A percentile compares a stretch with the other conserved stretches of the same genome.
phyloP scores from a whole-genome alignment of 2,888 invertebrate species.

The Eurytoma adleriae region DNA sequence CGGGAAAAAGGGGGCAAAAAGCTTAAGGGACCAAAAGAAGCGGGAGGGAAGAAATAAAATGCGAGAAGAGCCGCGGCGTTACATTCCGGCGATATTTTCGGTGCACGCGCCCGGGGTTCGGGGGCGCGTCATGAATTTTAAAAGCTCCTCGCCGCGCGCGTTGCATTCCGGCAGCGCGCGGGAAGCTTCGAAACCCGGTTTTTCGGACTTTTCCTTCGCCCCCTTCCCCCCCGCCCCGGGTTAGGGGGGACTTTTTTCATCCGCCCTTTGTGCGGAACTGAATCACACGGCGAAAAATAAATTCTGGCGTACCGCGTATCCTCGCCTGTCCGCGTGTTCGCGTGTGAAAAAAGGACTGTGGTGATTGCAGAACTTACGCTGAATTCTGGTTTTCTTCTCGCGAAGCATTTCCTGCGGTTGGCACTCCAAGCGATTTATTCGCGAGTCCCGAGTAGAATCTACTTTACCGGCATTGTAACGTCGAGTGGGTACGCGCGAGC shows the following conservation, averaged over 20 bases:
- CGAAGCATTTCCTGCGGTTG: no score
- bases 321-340: not conserved
- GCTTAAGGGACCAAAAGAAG: not conserved
- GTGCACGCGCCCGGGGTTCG: not conserved
- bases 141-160: not conserved
- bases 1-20: not conserved
- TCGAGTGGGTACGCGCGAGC: no score
- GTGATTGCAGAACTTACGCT: no score
- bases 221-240: not conserved
- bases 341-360: no score
- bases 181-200: conserved; percentile 12
- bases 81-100: conserved; percentile 5
- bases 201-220: not conserved
- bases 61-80: not conserved
- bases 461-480: no score
- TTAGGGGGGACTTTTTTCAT: not conserved
- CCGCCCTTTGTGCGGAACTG: not conserved
- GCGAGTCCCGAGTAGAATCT: no score
- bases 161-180: not conserved
- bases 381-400: no score
- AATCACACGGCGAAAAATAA: not conserved
- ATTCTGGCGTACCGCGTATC: not conserved
- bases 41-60: not conserved
- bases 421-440: no score
- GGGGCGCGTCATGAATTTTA: conserved; percentile 13